phyloP scores from a whole-genome alignment of 2,113 vertebrate species.

The Ceratotherium simum region DNA sequence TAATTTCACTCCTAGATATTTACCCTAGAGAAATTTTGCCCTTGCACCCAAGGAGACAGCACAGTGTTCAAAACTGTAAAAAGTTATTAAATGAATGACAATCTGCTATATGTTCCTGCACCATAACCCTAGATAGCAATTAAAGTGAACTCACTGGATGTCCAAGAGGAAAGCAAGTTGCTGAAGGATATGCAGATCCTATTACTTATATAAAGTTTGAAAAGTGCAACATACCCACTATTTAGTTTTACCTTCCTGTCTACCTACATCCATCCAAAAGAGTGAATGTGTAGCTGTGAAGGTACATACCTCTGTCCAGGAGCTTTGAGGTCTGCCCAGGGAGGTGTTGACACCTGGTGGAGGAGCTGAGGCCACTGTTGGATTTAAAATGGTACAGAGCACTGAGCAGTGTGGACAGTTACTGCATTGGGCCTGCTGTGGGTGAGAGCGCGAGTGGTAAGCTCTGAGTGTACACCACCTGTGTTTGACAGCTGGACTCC shows the following conservation, averaged over 20 bases:
- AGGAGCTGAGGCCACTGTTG: no score
- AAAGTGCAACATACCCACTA: fast-evolving
- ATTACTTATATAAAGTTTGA: neutral
- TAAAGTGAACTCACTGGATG: neutral
- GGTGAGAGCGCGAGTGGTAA: neutral
- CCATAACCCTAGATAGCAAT: fast-evolving
- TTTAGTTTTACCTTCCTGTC: neutral
- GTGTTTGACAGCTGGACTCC: neutral
- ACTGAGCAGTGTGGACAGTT: neutral
- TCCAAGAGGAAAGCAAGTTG: neutral
- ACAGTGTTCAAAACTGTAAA: neutral
- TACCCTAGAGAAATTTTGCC: neutral
- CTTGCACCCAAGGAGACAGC: neutral
- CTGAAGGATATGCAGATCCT: neutral
- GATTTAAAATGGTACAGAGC: neutral
- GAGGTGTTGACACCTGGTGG: neutral
- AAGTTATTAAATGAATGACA: neutral
- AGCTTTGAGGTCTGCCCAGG: neutral
- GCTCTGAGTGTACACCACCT: neutral
- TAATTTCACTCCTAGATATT: neutral
- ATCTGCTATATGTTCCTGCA: neutral
- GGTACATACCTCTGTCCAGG: no score
- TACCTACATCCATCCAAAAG: neutral
- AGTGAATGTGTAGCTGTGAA: neutral
- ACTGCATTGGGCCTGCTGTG: neutral